Base-by-base conservation (phyloP, 92 coral and sea anemone genomes). In the Epizoanthus scotinus region DNA sequence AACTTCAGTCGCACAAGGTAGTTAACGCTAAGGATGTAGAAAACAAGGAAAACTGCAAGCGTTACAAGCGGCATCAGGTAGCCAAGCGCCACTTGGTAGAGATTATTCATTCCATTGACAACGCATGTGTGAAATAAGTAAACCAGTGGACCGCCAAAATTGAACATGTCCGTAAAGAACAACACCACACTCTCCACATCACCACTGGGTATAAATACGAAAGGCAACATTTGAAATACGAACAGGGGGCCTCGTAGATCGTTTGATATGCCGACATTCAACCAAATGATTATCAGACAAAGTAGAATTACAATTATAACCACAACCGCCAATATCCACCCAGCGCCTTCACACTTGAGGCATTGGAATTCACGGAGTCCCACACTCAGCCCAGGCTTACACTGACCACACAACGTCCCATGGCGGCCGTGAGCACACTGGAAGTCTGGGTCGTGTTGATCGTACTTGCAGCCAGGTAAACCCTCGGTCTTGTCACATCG, bases 241-340 rank as follows among this genome's bases (percentile, higher is more conserved):
- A 96, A 96, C 63, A 96, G 84, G 24, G 99, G 99, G 5, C 98
- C 99, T 6, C 98, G 96, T 17, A 96, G 97, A 21, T 91, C 98
- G 63, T 89, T 96, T 40, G 95, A 88, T 83, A 96, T 86, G 20
- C 94, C 92, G 55, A 95, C 97, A 86, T 96, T 96, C 73, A 93
- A 68, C 55, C 89, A 89, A 66, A 96, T 90, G 62, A 96, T 86
- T 26, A 89, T n/a, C 52, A 91, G 36, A 59, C 95, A 91, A 14
- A 96, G 29, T 4, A 69, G 9, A 22, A 87, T 82, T 19, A 94
- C 93, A 0, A 85, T 28, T 25, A 94, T 17, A 44, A 96, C 86
- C 3, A 84, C 93, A 12, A 87, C 84, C 3, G 82, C 91, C 20
- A 89, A 81, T 6, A 91, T 86, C 97, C 94, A 91, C 6, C 85